Percentiles rank a stretch among this genome's conserved stretches.
Conservation (phyloP, 2,888 invertebrate genomes). For the Hecatera dysodea region DNA sequence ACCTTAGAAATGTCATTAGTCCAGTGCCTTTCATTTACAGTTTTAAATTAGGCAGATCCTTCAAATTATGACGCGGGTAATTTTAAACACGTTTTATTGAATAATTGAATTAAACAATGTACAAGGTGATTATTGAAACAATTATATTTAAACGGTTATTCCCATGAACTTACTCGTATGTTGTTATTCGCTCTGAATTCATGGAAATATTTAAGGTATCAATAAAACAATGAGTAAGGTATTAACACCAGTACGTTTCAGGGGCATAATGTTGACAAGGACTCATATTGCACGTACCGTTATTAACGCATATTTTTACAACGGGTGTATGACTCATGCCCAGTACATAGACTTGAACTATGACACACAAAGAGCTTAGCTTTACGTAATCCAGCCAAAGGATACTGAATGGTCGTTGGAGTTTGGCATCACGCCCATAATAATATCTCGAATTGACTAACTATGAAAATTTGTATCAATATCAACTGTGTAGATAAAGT, state of each 20-base stretch:
- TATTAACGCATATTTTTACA: slow-evolving; percentile 66
- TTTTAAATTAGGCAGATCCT: slow-evolving; percentile 8
- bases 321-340: slow-evolving; percentile 64
- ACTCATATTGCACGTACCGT: slow-evolving; percentile 60
- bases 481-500: slow-evolving; percentile 14
- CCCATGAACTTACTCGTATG: slow-evolving; percentile 28
- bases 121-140: slow-evolving; percentile 21
- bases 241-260: slow-evolving; percentile 61
- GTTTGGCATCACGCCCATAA: slow-evolving; percentile 55
- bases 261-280: slow-evolving; percentile 65
- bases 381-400: slow-evolving; percentile 57
- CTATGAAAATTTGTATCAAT: slow-evolving; percentile 47
- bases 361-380: slow-evolving; percentile 64
- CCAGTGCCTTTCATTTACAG: slow-evolving; percentile 11
- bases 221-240: slow-evolving; percentile 69
- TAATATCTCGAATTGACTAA: slow-evolving; percentile 32
- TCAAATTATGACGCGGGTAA: neutral
- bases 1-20: slow-evolving; percentile 20
- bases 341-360: slow-evolving; percentile 53
- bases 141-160: slow-evolving; percentile 26
- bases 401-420: slow-evolving; percentile 54
- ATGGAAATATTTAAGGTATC: slow-evolving; percentile 48
- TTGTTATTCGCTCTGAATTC: slow-evolving; percentile 43
- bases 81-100: neutral
- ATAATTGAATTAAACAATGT: slow-evolving; percentile 6